Conservation (phyloP, 2,113 vertebrate species). For the Eptesicus fuscus region DNA sequence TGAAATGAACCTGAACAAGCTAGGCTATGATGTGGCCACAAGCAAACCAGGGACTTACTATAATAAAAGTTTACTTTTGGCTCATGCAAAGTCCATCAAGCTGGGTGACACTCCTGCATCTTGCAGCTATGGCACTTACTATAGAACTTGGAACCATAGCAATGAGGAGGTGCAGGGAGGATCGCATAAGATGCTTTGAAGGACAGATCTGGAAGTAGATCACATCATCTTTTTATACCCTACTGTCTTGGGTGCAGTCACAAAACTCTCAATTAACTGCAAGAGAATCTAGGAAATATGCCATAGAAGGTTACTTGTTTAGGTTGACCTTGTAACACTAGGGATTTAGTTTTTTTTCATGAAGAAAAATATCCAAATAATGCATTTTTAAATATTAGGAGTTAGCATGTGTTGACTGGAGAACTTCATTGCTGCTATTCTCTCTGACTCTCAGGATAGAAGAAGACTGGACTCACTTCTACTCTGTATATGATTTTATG, state of each 20-base stretch:
- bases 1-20: neutral
- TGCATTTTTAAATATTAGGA: neutral
- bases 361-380: neutral
- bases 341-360: neutral
- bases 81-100: neutral
- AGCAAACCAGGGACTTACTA: neutral
- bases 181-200: neutral
- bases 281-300: neutral
- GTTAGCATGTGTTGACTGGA: neutral
- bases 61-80: neutral
- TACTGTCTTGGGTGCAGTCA: neutral
- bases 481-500: neutral
- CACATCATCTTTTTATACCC: neutral
- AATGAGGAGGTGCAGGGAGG: neutral
- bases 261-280: neutral
- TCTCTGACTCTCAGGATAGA: neutral
- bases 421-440: neutral
- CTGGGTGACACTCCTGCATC: neutral
- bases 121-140: neutral
- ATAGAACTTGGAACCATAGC: neutral
- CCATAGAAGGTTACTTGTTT: neutral
- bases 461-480: neutral
- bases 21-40: neutral
- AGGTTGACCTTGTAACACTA: neutral
- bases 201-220: neutral